These are phyloP conservation scores for Teinopalpus imperialis DNA, from an alignment of 2,888 invertebrate genomes.

Conservation along the genomic window DNA sequence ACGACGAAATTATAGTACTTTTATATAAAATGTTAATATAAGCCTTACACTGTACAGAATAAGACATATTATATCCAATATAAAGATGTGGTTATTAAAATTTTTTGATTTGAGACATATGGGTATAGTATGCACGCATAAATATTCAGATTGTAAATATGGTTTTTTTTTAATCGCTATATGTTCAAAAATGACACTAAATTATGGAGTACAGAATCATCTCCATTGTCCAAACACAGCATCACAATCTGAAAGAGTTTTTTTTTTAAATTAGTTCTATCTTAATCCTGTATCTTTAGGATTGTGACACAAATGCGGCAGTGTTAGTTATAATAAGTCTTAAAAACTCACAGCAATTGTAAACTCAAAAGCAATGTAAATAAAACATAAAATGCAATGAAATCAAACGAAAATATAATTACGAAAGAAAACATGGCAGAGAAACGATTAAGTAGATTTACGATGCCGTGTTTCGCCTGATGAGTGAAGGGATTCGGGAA, in stretches of 20 bases:
- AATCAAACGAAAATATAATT: too few species aligned
- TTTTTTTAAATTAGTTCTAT: neutral
- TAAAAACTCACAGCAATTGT: constrained; percentile 4
- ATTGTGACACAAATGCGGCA: constrained; percentile 1
- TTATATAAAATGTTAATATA: neutral
- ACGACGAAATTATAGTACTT: neutral
- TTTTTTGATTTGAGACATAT: neutral
- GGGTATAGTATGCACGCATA: neutral
- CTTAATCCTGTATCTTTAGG: neutral
- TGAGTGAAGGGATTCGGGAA: too few species aligned
- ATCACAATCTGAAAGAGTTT: constrained; percentile 21
- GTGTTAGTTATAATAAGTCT: constrained; percentile 7
- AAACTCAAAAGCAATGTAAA: neutral
- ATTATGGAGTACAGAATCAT: constrained; percentile 10
- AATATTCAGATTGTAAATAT: neutral
- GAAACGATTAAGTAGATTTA: too few species aligned
- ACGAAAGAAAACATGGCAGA: too few species aligned
- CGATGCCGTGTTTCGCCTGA: too few species aligned
- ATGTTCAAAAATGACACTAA: constrained; percentile 4
- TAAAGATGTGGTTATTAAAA: too few species aligned
- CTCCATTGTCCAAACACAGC: neutral
- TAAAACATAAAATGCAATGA: neutral
- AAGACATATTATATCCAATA: neutral
- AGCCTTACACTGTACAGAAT: neutral
- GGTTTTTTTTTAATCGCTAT: neutral